Evolutionary conservation across 2,797 vertebrate species (phyloP).

Genomic region (Acipenser ruthenus): DNA sequence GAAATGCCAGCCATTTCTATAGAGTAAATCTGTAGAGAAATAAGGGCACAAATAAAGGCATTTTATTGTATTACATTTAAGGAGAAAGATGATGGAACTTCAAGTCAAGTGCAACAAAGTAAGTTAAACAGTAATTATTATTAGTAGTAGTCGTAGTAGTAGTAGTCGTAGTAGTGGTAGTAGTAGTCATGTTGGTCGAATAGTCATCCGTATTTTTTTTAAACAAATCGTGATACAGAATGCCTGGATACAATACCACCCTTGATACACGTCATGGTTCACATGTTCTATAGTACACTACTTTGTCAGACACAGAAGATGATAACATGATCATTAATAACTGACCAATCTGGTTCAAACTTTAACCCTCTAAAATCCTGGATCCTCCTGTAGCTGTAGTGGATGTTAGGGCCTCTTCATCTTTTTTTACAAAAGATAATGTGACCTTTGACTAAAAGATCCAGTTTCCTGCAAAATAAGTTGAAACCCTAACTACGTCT

Average conservation of each 20-base stretch:
- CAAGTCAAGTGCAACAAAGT: constrained; percentile 37
- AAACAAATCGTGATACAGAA: not conserved
- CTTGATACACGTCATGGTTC: not conserved
- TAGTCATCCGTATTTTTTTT: constrained; percentile 33
- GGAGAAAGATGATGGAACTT: constrained; percentile 22
- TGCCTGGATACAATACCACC: too few relatives aligned
- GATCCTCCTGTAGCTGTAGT: too few relatives aligned
- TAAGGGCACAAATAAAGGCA: not conserved
- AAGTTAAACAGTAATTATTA: constrained; percentile 32
- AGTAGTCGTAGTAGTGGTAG: constrained; percentile 19
- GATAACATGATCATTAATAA: too few relatives aligned
- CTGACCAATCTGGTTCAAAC: too few relatives aligned
- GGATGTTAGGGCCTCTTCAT: too few relatives aligned
- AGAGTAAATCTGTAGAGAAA: not conserved
- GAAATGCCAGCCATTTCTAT: not conserved
- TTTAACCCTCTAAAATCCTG: too few relatives aligned
- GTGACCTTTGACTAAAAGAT: too few relatives aligned
- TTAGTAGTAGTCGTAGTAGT: constrained; percentile 21
- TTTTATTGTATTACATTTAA: constrained; percentile 21
- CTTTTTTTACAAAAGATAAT: too few relatives aligned
- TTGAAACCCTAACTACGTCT: too few relatives aligned
- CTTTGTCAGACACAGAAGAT: not conserved
- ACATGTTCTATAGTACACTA: not conserved
- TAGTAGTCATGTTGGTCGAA: not conserved
- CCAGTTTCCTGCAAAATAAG: too few relatives aligned